A percentile compares a stretch with the other conserved stretches of the same genome.
Evolutionary conservation across 2,888 invertebrate genomes (phyloP).

Genomic region (Chelonus formosanus): DNA sequence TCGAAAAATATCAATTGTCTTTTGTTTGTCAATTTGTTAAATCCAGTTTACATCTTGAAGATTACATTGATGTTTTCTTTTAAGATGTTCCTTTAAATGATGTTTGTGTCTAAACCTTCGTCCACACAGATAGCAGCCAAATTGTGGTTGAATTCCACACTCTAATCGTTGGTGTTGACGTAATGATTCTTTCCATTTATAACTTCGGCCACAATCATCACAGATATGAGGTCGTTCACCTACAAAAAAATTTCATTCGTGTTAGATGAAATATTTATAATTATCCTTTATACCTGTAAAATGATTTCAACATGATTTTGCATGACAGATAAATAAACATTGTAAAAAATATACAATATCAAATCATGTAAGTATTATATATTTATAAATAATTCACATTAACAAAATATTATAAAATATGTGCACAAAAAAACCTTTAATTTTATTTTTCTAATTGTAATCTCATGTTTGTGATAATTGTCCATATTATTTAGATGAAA

Average conservation of each 20-base stretch:
- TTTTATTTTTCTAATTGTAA: too few species aligned
- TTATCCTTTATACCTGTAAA: background rate
- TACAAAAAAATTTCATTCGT: background rate
- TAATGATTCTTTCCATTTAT: slow-evolving; percentile 59
- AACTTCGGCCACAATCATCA: slow-evolving; percentile 55
- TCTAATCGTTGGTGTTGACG: slow-evolving; percentile 57
- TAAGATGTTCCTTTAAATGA: slow-evolving; percentile 60
- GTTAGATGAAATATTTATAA: background rate
- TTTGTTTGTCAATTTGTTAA: background rate
- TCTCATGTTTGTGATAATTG: too few species aligned
- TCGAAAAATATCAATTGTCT: too few species aligned
- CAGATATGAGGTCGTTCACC: slow-evolving; percentile 48
- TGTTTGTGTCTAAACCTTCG: slow-evolving; percentile 67
- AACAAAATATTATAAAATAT: background rate
- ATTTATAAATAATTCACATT: background rate
- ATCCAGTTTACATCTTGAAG: background rate
- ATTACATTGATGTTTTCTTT: slow-evolving; percentile 44
- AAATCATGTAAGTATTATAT: background rate
- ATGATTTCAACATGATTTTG: too few species aligned
- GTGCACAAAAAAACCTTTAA: too few species aligned
- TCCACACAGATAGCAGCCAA: slow-evolving; percentile 59
- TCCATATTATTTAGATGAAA: too few species aligned
- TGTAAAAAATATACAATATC: too few species aligned
- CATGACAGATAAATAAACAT: too few species aligned
- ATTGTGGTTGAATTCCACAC: slow-evolving; percentile 59